Evolutionary conservation across 2,113 vertebrate species (phyloP).

Genomic region (Microcebus lehilahytsara): DNA sequence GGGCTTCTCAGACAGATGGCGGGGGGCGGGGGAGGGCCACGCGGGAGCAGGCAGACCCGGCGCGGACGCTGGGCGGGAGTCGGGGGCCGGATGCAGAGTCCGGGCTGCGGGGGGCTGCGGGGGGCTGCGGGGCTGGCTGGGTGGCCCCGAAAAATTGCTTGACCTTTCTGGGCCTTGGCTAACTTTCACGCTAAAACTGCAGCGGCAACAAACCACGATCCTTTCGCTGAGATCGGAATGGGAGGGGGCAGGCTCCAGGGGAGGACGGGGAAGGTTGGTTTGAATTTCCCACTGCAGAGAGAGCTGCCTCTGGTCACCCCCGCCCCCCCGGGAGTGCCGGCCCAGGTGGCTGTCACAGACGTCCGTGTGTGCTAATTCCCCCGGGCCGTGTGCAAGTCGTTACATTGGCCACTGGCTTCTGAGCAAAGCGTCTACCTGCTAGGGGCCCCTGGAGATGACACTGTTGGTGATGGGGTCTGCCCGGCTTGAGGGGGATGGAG

Average conservation of each 20-base stretch:
- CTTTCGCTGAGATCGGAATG: too few species aligned
- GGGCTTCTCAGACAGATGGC: slow-evolving; percentile 60
- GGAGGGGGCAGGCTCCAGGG: neutral
- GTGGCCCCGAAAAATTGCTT: neutral
- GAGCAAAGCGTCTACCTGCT: neutral
- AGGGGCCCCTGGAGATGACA: neutral
- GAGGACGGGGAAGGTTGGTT: neutral
- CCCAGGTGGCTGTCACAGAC: neutral
- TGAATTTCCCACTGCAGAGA: neutral
- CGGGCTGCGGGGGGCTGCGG: neutral
- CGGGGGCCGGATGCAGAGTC: neutral
- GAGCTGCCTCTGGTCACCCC: neutral
- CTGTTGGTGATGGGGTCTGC: neutral
- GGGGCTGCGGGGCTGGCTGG: neutral
- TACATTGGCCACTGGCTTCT: neutral
- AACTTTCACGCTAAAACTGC: fast-evolving
- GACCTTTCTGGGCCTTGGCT: neutral
- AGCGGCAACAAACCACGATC: fast-evolving
- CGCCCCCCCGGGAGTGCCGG: neutral
- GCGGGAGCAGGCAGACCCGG: neutral
- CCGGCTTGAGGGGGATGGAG: neutral
- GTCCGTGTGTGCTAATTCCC: neutral
- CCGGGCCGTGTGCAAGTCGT: neutral
- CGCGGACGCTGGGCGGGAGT: neutral
- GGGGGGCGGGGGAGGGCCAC: neutral